A percentile compares a stretch with the other conserved stretches of the same genome.
phyloP scores from a whole-genome alignment of 2,888 invertebrate species.

The Epinotia brunnichana region DNA sequence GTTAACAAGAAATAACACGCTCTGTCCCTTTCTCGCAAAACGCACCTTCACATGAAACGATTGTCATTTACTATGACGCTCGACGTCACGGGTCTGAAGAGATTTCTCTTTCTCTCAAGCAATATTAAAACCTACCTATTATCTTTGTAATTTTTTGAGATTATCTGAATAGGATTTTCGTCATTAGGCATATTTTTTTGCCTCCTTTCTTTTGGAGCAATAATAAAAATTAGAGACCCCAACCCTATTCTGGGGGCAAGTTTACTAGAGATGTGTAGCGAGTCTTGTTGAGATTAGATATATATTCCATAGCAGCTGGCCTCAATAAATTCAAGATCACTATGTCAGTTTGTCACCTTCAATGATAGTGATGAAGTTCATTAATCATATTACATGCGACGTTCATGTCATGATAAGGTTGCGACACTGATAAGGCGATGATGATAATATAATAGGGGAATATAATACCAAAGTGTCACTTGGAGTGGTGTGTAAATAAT shows the following conservation, averaged over 20 bases:
- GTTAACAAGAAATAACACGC: no score
- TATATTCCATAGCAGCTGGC: neutral
- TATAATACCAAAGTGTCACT: neutral
- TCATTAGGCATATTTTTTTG: no score
- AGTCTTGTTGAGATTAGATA: neutral
- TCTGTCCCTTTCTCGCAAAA: no score
- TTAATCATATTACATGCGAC: slow-evolving; percentile 26
- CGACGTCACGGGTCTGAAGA: no score
- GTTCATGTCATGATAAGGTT: slow-evolving; percentile 23
- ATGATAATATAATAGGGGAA: neutral
- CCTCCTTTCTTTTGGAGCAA: no score
- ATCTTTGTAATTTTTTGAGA: no score
- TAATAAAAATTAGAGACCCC: no score
- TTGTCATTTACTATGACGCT: no score
- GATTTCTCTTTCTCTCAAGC: no score
- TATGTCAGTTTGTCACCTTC: slow-evolving; percentile 4
- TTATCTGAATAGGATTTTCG: no score
- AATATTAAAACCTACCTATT: no score
- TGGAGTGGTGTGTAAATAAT: neutral
- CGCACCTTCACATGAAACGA: no score
- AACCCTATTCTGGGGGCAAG: neutral
- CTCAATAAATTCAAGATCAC: slow-evolving; percentile 16
- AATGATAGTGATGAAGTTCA: slow-evolving; percentile 29
- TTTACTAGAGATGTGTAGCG: neutral
- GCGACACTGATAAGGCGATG: neutral